Evolutionary conservation across 2,797 vertebrate species (phyloP).

Genomic region (Crypturellus tataupa): DNA sequence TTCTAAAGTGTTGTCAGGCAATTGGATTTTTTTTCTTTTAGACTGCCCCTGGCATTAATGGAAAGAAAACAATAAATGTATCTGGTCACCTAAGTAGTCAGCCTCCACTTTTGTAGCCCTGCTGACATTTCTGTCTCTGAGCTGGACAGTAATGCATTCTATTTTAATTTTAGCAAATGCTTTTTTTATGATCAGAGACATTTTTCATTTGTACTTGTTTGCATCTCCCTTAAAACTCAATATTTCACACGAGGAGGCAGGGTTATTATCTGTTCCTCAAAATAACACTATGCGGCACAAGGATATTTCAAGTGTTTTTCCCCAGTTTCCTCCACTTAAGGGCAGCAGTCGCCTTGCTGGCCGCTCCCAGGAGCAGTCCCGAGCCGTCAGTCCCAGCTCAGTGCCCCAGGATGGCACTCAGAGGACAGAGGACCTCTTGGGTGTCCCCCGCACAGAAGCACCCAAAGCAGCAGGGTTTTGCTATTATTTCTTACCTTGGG

Average conservation of each 20-base stretch:
- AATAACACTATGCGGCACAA: slow-evolving; percentile 41
- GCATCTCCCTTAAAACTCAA: slow-evolving; percentile 68
- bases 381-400: neutral
- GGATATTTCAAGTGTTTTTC: slow-evolving; percentile 41
- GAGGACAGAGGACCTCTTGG: neutral
- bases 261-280: slow-evolving; percentile 27
- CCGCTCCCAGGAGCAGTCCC: neutral
- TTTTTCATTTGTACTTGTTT: slow-evolving; percentile 72
- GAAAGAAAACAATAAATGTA: slow-evolving; percentile 59
- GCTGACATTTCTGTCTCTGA: slow-evolving; percentile 47
- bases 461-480: neutral
- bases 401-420: fast-evolving
- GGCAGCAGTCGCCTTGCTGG: neutral
- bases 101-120: neutral
- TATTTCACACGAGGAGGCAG: slow-evolving; percentile 38
- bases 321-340: neutral
- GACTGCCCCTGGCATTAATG: slow-evolving; percentile 41
- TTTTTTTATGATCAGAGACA: slow-evolving; percentile 60
- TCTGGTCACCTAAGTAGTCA: slow-evolving; percentile 58
- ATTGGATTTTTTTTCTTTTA: neutral
- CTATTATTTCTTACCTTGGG: neutral
- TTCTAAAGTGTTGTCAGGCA: slow-evolving; percentile 40
- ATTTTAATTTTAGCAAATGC: slow-evolving; percentile 69
- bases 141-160: slow-evolving; percentile 52
- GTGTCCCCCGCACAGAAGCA: neutral